A percentile compares a stretch with the other conserved stretches of the same genome.
Conservation (phyloP, 35 echinoderm and acorn worm genomes). For the Diadema setosum region DNA sequence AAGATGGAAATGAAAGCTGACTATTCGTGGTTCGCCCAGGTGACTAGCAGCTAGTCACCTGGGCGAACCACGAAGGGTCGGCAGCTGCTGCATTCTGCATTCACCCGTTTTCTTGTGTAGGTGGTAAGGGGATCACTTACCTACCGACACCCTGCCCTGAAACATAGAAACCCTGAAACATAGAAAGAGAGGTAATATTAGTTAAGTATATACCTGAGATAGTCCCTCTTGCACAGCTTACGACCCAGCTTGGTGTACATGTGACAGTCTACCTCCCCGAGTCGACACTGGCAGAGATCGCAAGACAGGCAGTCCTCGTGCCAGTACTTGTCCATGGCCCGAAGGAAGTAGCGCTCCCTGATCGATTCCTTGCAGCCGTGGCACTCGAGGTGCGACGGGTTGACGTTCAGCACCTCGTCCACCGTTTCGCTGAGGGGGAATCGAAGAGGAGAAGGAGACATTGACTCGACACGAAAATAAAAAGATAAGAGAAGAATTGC, state of each 20-base stretch:
- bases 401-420: constrained; percentile 78
- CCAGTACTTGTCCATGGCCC: constrained; percentile 81
- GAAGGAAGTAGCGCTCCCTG: constrained; percentile 78
- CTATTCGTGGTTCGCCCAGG: too few species aligned
- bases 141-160: too few species aligned
- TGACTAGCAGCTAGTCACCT: too few species aligned
- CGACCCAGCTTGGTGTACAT: constrained; percentile 84
- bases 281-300: constrained; percentile 90
- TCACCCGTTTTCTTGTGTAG: too few species aligned
- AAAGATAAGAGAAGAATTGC: too few species aligned
- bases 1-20: too few species aligned
- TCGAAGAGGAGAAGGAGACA: neutral
- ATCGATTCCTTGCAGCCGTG: constrained; percentile 66
- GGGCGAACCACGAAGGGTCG: too few species aligned
- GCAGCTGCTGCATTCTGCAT: too few species aligned
- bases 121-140: too few species aligned
- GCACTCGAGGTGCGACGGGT: constrained; percentile 80
- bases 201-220: constrained; percentile 79
- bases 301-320: constrained; percentile 93
- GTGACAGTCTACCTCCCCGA: constrained; percentile 80
- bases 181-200: too few species aligned
- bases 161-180: too few species aligned
- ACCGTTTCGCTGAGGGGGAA: constrained; percentile 76
- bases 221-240: constrained; percentile 87
- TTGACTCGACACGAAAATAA: too few species aligned